phyloP scores from a whole-genome alignment of 2,113 vertebrate species.

The Pontoporia blainvillei region DNA sequence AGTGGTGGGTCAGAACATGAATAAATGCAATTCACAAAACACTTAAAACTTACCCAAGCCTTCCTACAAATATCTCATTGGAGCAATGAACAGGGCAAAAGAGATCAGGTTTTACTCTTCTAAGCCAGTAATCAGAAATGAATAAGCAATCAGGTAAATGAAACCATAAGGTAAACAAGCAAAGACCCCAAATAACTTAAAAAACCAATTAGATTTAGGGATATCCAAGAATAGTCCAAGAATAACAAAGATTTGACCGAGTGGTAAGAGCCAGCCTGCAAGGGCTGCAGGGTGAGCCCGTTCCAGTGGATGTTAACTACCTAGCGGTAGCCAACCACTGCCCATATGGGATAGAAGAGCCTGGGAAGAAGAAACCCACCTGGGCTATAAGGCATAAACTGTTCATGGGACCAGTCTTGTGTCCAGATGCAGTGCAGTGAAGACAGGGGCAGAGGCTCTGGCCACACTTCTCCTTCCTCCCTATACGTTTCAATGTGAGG shows the following conservation, averaged over 20 bases:
- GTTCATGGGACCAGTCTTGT: not conserved
- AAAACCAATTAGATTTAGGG: not conserved
- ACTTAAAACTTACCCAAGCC: not conserved
- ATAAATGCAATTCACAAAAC: not conserved
- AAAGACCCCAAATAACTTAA: not conserved
- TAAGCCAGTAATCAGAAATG: not conserved
- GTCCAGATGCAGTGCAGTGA: not conserved
- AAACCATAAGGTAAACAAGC: not conserved
- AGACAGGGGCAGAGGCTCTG: not conserved
- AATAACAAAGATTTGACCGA: not conserved
- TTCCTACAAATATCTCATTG: not conserved
- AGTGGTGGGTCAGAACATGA: not conserved
- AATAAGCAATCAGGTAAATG: not conserved
- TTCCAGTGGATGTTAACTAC: not conserved
- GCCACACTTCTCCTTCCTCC: not conserved
- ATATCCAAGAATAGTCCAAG: not conserved
- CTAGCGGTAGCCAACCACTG: not conserved
- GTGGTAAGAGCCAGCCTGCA: not conserved
- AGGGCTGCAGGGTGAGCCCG: not conserved
- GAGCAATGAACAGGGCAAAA: not conserved
- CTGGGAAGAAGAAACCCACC: not conserved
- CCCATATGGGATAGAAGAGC: rapidly evolving
- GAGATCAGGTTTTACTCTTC: not conserved
- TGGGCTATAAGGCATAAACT: not conserved
- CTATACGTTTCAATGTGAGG: not conserved